A percentile compares a stretch with the other conserved stretches of the same genome.
These are phyloP conservation scores for Caenorhabditis sp. DNA, from an alignment of 2,888 invertebrate genomes.

Conservation along the genomic window DNA sequence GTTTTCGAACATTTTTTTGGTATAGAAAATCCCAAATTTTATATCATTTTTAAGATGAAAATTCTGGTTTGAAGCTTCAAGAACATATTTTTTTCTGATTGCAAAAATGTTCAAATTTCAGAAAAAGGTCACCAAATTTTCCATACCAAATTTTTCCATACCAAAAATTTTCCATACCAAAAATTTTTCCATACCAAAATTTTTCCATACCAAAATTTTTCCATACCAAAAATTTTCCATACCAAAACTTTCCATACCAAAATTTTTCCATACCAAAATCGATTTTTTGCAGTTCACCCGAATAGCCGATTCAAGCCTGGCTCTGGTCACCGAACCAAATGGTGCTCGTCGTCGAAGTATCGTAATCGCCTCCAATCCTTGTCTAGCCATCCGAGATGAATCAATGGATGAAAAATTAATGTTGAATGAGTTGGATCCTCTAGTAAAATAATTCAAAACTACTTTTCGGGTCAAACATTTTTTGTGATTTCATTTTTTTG, in stretches of 20 bases:
- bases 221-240: constrained; percentile 2
- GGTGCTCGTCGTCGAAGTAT: constrained; percentile 47
- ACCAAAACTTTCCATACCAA: not conserved
- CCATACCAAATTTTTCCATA: not conserved
- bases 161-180: constrained; percentile 3
- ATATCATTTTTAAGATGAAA: too few species aligned
- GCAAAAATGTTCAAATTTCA: too few species aligned
- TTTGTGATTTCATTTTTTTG: constrained; percentile 2
- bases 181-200: not conserved
- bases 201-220: not conserved
- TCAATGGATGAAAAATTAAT: constrained; percentile 39
- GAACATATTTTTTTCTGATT: too few species aligned
- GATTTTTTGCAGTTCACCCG: constrained; percentile 41
- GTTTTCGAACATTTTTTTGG: too few species aligned
- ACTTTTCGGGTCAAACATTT: not conserved
- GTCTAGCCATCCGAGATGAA: constrained; percentile 30
- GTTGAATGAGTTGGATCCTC: constrained; percentile 27
- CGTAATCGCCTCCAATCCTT: constrained; percentile 43
- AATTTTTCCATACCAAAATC: constrained; percentile 1
- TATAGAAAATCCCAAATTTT: too few species aligned
- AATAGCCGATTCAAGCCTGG: constrained; percentile 50
- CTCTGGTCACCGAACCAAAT: constrained; percentile 53
- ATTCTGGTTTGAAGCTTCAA: too few species aligned
- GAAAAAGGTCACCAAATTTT: not conserved
- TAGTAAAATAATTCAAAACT: constrained; percentile 13